Evolutionary conservation across 1,140 invertebrate genomes (phyloP), one percentile per base, ranked within the genome.

Genomic region (Zaprionus ornatus): DNA sequence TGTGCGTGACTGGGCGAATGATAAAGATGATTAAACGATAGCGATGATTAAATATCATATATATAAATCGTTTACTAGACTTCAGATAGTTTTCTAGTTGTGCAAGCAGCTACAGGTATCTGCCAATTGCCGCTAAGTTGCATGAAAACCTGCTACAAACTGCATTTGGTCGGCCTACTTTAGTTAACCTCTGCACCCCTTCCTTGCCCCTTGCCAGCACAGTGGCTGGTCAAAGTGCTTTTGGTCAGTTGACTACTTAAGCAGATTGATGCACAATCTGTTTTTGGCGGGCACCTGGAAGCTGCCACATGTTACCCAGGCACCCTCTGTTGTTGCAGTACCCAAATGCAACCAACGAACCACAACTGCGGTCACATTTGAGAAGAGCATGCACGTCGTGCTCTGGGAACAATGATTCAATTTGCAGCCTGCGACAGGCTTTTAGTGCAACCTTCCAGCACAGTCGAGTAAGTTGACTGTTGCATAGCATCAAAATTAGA

Each of bases 281-380:
- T 74, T 77, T 77, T 67, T 3, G 70, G 75, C 70, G 64, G 57
- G 40, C 54, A 17, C 40, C 5, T n/a, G 37, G 4, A 1, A 5
- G 37, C 1, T n/a, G 40, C 15, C 35, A 37, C 15, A 45, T 17
- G n/a, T 1, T 45, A 17, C 40, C 40, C 19, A 2, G n/a, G n/a
- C 40, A 45, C 40, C n/a, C 40, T 45, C 6, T 45, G n/a, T 17
- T n/a, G 40, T 7, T 42, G 40, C 15, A 32, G 29, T 32, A 42
- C 40, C 84, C 80, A 90, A 88, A 88, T 88, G 85, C 85, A 88
- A 74, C 84, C 90, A 88, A 88, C 84, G 84, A 88, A 90, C 85
- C 85, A 86, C 85, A 90, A 90, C 85, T 90, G 85, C 85, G 85
- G 85, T 90, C 84, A 88, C 84, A 88, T 90, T 90, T 90, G 85